phyloP scores from a whole-genome alignment of 2,888 invertebrate species.

The Diogma glabrata region DNA sequence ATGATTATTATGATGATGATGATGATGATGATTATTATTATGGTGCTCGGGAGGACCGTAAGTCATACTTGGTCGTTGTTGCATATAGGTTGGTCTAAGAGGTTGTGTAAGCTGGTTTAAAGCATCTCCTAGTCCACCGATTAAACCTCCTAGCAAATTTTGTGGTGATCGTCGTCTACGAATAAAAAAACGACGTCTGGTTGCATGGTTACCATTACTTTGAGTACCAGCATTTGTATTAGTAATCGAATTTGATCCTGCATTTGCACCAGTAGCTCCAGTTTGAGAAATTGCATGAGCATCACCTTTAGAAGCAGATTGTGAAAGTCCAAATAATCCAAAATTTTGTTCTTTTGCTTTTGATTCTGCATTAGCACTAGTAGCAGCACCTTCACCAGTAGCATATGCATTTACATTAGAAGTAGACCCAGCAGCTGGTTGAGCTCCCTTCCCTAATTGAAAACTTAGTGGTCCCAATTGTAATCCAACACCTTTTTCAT shows the following conservation, averaged over 20 bases:
- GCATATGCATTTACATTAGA: constrained; percentile 22
- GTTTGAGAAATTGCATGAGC: constrained; percentile 25
- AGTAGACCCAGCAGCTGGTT: constrained; percentile 23
- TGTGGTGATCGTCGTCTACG: constrained; percentile 1
- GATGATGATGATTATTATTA: too few species aligned
- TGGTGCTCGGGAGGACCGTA: too few species aligned
- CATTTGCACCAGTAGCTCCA: constrained; percentile 27
- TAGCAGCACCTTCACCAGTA: constrained; percentile 24
- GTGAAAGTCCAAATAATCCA: constrained; percentile 25
- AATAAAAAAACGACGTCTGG: too few species aligned
- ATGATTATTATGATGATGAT: neutral
- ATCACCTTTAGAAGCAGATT: constrained; percentile 26
- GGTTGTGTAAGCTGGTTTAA: neutral
- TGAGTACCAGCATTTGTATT: constrained; percentile 18
- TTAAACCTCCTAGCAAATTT: neutral
- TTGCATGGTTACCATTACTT: neutral
- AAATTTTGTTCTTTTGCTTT: constrained; percentile 8
- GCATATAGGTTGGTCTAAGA: neutral
- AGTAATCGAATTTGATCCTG: constrained; percentile 21
- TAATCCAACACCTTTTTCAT: constrained; percentile 27
- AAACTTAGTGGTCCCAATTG: constrained; percentile 15
- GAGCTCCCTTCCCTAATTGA: constrained; percentile 18
- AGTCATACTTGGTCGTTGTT: neutral
- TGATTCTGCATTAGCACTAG: constrained; percentile 22
- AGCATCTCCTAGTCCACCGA: neutral